These are phyloP conservation scores for Ploceus nigricollis DNA, from an alignment of 2,113 vertebrate species.

Conservation along the genomic window DNA sequence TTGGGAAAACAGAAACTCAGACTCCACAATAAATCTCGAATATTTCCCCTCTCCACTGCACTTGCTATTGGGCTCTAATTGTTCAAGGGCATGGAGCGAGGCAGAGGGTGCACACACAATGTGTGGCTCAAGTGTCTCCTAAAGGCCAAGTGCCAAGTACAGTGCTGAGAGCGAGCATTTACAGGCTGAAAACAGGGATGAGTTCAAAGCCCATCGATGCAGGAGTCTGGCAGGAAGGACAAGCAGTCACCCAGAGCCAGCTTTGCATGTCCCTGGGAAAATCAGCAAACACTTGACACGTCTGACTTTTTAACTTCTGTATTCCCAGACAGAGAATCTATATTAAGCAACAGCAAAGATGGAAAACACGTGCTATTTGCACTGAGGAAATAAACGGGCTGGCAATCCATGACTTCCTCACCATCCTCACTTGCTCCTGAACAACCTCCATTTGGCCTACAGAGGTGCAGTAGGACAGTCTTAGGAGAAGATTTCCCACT, in stretches of 20 bases:
- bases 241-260: not conserved
- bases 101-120: not conserved
- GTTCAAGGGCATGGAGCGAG: not conserved
- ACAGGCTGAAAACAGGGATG: not conserved
- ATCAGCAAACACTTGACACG: not conserved
- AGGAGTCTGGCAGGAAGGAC: not conserved
- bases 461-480: accelerated
- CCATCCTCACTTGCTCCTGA: not conserved
- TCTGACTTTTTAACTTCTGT: not conserved
- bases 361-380: not conserved
- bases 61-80: not conserved
- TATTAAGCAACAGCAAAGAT: not conserved
- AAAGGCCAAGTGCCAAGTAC: not conserved
- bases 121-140: not conserved
- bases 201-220: not conserved
- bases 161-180: not conserved
- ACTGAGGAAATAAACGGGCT: not conserved
- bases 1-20: not conserved
- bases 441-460: not conserved
- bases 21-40: not conserved
- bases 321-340: not conserved
- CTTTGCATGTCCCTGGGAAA: not conserved
- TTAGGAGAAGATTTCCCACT: not conserved
- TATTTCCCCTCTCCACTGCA: not conserved
- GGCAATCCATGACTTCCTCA: not conserved